These are phyloP conservation scores for Boleophthalmus pectinirostris DNA, from an alignment of 2,113 vertebrate genomes.

Conservation along the genomic window DNA sequence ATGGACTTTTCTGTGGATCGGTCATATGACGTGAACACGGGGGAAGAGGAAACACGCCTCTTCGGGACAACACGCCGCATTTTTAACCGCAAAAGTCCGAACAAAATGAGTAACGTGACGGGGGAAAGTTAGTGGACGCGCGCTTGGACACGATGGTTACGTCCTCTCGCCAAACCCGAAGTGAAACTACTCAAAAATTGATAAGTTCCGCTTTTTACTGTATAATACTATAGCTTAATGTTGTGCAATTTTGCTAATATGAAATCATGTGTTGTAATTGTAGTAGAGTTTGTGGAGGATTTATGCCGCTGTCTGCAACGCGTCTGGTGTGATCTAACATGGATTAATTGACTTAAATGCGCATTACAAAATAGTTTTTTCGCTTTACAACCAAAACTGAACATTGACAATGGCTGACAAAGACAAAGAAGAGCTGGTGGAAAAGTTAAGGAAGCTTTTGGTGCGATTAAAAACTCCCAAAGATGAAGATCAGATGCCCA, in stretches of 20 bases:
- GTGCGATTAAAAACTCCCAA: slow-evolving; percentile 86
- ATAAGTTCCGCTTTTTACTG: slow-evolving; percentile 4
- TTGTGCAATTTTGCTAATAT: not conserved
- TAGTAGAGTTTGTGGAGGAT: not conserved
- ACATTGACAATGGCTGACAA: slow-evolving; percentile 62
- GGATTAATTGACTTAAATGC: slow-evolving; percentile 10
- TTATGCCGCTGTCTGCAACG: not conserved
- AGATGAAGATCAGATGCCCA: slow-evolving; percentile 82
- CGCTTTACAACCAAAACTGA: not conserved
- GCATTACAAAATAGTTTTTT: slow-evolving; percentile 5
- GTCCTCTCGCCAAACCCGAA: not conserved
- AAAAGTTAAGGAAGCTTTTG: slow-evolving; percentile 83
- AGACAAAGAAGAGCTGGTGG: slow-evolving; percentile 74
- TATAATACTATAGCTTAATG: not conserved
- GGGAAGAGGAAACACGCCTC: slow-evolving; percentile 49
- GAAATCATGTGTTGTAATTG: not conserved
- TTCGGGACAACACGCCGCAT: not conserved
- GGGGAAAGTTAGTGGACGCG: slow-evolving; percentile 26
- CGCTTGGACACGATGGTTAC: slow-evolving; percentile 9
- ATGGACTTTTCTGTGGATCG: slow-evolving; percentile 29
- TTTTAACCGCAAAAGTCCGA: not conserved
- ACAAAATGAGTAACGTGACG: slow-evolving; percentile 22
- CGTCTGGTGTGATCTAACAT: not conserved
- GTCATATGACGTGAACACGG: slow-evolving; percentile 64
- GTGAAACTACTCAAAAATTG: slow-evolving; percentile 24